Base-by-base conservation (phyloP, 35 echinoderm and acorn worm species). In the Chiridota heheva region DNA sequence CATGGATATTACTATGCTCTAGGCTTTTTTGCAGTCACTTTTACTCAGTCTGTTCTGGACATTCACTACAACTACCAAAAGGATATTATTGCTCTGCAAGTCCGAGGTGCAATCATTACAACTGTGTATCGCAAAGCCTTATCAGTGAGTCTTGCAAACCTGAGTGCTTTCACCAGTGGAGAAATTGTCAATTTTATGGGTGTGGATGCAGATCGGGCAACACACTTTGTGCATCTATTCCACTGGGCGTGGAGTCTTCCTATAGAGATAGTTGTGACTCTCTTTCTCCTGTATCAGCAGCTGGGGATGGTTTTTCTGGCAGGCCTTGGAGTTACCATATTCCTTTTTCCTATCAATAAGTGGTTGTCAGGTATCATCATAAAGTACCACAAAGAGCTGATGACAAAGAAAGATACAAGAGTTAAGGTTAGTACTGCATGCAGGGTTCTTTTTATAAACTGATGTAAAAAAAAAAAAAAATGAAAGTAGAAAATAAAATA, bases 181-280 rank as follows among this genome's bases (percentile, higher is more conserved):
- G 82, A 98, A 42, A 98, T 98, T 80, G 95, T 98, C 58, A 98
- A 98, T 40, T 98, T 98, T 42, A 98, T 98, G 95, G 92, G 95
- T 74, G 89, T 91, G 16, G 95, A 98, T 65, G 58, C 89, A 2
- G 95, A 91, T 38, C 78, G 95, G 44, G 78, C 92, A 8, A 63
- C 88, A 42, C 91, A 98, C 70, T 88, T 98, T 60, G 87, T 88
- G 44, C 61, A 78, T 35, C 91, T 88, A 47, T 98, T 98, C 45
- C 95, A 98, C 92, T 77, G 77, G n/a, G 78, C 92, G 15, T 98
- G 95, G 95, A 98, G 95, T 85, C 88, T 98, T 63, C 95, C 95
- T 27, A 58, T 98, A 34, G 79, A 98, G 75, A 83, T 98, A 16
- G 84, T 38, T 32, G 81, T 98, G 24, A 72, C 95, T 16, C 49